Evolutionary conservation across 2,888 invertebrate genomes (phyloP), one percentile per base, ranked within the genome.

Genomic region (Tipula unca): DNA sequence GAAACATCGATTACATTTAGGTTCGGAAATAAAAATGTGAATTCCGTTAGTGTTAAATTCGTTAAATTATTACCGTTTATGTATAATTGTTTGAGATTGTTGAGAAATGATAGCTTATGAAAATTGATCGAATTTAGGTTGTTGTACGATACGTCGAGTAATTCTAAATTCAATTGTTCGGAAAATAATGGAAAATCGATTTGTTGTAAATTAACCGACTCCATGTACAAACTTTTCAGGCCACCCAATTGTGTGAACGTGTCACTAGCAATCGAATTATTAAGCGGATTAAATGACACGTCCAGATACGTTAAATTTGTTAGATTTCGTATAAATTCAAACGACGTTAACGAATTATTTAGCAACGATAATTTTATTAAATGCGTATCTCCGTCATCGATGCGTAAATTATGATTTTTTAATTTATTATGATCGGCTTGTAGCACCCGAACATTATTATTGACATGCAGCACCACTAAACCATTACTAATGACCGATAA

Each of bases 21-120:
- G 1, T 83, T 32, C 10, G 83, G 83, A 83, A 83, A 83, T 6
- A 83, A 32, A 17, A 83, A 83, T 32, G 8, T n/a, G n/a, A 83
- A 83, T 8, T 83, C 83, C n/a, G n/a, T 1, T 6, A 83, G 17
- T n/a, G 29, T 17, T n/a, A 83, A 10, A 8, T 29, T 32, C 10
- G 83, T 83, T 32, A 83, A 83, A 83, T 83, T 83, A 83, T 83
- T 83, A 17, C 83, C 83, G 17, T 83, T 17, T 4, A 83, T n/a
- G 4, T 17, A 83, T 8, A 83, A 83, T 83, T 32, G 83, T 29
- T 83, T 32, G 4, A 83, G 1, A 1, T 83, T 83, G 4, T 35
- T n/a, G n/a, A 83, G n/a, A n/a, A 35, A 29, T n/a, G 83, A 83
- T 5, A 83, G 35, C 32, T 6, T 83, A 83, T 83, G 83, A 32